Conservation (phyloP, 2,797 vertebrate species). For the Lacerta agilis region DNA sequence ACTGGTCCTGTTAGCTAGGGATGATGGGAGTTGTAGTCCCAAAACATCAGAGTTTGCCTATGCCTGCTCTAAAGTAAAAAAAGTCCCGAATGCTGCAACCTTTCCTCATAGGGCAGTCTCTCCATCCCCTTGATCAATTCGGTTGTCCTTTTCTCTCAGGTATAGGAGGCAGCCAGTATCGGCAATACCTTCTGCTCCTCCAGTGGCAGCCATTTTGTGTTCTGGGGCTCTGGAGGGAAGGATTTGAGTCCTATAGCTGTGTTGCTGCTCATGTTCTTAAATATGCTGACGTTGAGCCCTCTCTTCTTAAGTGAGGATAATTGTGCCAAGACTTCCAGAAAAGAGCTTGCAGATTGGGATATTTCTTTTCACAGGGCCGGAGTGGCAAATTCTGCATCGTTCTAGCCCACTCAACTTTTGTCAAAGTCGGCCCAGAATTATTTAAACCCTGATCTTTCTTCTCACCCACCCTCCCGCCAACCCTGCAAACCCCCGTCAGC, state of each 20-base stretch:
- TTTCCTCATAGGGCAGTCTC: no score
- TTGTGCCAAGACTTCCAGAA: background rate
- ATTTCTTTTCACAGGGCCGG: background rate
- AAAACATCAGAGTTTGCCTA: no score
- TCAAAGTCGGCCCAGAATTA: conserved; percentile 44
- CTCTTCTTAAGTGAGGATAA: conserved; percentile 50
- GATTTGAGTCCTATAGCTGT: background rate
- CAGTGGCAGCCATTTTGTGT: background rate
- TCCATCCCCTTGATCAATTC: no score
- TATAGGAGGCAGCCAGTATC: background rate
- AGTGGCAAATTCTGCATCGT: background rate
- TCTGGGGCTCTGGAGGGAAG: background rate
- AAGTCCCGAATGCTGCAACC: no score
- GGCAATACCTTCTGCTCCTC: background rate
- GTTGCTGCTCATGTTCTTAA: background rate
- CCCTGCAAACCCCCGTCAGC: conserved; percentile 22
- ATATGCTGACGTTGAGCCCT: background rate
- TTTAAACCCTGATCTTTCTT: conserved; percentile 5
- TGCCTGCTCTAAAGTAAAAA: no score
- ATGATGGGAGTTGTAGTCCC: no score
- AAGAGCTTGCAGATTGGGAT: background rate
- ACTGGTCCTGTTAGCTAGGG: no score
- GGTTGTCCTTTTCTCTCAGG: no score
- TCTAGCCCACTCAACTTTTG: conserved; percentile 24
- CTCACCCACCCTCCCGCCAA: background rate